These are phyloP conservation scores for Larimichthys polyactis DNA, from an alignment of 2,113 vertebrate species.

Conservation along the genomic window DNA sequence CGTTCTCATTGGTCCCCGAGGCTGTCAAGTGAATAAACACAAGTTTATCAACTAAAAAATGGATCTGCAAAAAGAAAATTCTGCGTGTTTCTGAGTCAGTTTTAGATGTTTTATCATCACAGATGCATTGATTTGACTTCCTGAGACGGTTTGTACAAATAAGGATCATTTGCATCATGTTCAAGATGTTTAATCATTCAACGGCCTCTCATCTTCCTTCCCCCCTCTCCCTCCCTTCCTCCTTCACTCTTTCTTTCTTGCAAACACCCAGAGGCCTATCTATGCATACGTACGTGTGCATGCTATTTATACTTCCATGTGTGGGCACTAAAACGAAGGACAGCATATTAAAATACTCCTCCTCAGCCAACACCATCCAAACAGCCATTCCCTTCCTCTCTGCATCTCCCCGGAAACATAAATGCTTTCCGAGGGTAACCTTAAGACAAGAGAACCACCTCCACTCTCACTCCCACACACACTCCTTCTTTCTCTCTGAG, in stretches of 20 bases:
- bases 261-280: conserved; percentile 59
- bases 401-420: conserved; percentile 68
- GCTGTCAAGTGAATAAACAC: conserved; percentile 55
- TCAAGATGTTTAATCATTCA: conserved; percentile 68
- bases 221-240: neutral
- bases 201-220: conserved; percentile 49
- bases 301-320: conserved; percentile 78
- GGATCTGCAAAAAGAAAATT: neutral
- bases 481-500: conserved; percentile 51
- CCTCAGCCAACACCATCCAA: conserved; percentile 63
- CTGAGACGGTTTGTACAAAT: conserved; percentile 8
- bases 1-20: conserved; percentile 93
- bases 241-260: conserved; percentile 16
- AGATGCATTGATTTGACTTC: neutral
- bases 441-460: conserved; percentile 81
- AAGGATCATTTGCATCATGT: conserved; percentile 54
- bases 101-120: neutral
- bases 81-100: neutral
- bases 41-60: neutral
- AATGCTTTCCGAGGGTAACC: conserved; percentile 77
- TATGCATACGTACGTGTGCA: conserved; percentile 55
- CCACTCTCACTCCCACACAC: conserved; percentile 73
- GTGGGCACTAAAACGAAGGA: conserved; percentile 79
- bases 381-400: conserved; percentile 60
- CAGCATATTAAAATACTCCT: conserved; percentile 79